Conservation (phyloP, 2,113 vertebrate genomes). For the Leiothrix lutea region DNA sequence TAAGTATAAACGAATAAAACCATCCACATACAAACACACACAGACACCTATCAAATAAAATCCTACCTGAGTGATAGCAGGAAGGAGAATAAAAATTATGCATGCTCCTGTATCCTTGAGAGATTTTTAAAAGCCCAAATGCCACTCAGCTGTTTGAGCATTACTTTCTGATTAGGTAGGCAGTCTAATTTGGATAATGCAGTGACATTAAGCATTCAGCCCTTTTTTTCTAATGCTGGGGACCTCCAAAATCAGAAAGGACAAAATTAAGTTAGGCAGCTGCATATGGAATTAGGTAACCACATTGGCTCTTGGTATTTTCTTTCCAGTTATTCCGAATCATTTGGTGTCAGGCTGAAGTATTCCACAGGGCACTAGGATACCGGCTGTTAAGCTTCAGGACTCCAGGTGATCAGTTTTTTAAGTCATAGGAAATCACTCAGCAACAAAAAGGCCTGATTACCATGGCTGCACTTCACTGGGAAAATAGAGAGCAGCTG, state of each 20-base stretch:
- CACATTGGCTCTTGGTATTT: neutral
- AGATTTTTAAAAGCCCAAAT: neutral
- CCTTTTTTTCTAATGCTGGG: neutral
- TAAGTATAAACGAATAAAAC: neutral
- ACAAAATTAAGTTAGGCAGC: neutral
- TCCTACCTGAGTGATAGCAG: neutral
- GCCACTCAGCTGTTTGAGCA: neutral
- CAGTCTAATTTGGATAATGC: neutral
- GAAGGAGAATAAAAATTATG: neutral
- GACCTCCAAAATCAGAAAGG: neutral
- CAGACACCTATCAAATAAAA: neutral
- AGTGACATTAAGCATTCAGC: neutral
- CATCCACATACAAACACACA: neutral
- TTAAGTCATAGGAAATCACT: neutral
- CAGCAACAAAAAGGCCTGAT: neutral
- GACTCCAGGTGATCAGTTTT: neutral
- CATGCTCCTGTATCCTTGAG: neutral
- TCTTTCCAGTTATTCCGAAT: neutral
- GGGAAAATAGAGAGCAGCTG: neutral
- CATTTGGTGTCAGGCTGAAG: neutral
- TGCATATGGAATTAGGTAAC: neutral
- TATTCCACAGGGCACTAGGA: neutral
- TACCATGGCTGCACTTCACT: neutral
- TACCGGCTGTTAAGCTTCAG: neutral
- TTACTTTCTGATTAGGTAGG: neutral